These are phyloP conservation scores for Sigmodon hispidus DNA, from an alignment of 2,113 vertebrate species.

Conservation along the genomic window DNA sequence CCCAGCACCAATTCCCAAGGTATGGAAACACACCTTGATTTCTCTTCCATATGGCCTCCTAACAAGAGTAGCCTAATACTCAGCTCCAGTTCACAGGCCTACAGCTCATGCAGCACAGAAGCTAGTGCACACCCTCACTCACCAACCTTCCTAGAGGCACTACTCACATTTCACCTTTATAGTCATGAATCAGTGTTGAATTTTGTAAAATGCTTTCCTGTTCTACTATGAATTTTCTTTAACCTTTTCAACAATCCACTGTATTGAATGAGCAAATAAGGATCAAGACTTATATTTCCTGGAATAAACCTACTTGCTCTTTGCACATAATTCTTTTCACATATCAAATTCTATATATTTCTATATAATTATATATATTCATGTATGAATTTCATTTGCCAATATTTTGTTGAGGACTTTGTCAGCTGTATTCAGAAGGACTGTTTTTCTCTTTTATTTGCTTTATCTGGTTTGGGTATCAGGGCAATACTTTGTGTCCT, in stretches of 20 bases:
- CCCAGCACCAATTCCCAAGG: slow-evolving; percentile 91
- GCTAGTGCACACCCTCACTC: background rate
- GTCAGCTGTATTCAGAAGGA: background rate
- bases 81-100: background rate
- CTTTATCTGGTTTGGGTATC: background rate
- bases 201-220: background rate
- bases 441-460: background rate
- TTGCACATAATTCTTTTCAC: background rate
- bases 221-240: background rate
- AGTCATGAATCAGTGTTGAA: background rate
- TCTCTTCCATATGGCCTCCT: slow-evolving; percentile 75
- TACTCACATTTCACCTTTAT: background rate
- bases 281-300: background rate
- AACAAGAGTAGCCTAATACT: background rate
- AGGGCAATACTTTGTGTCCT: background rate
- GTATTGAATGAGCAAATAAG: background rate
- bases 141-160: background rate
- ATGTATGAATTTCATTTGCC: background rate
- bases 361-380: background rate
- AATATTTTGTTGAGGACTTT: slow-evolving; percentile 9
- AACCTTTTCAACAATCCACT: background rate
- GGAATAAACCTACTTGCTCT: background rate
- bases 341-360: background rate
- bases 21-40: slow-evolving; percentile 92
- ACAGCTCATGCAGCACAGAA: background rate